Conservation (phyloP, 2,888 invertebrate genomes). For the Aelia acuminata region DNA sequence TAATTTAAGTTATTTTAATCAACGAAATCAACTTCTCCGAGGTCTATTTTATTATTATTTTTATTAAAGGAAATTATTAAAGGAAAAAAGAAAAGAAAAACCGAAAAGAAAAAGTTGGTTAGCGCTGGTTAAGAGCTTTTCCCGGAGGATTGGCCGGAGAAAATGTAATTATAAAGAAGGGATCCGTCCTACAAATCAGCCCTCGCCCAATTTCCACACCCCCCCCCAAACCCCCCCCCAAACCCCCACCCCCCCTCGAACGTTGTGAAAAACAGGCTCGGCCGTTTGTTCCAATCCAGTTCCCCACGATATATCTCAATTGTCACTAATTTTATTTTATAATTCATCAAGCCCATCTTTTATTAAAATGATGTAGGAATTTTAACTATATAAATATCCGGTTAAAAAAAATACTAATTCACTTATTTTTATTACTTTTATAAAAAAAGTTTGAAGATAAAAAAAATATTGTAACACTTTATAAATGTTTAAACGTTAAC, state of each 20-base stretch:
- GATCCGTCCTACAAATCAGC: slow-evolving; percentile 51
- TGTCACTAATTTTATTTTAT: slow-evolving; percentile 1
- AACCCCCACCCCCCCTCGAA: background rate
- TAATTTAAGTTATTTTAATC: background rate
- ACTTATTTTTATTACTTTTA: too few species aligned
- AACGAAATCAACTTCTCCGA: background rate
- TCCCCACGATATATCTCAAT: slow-evolving; percentile 11
- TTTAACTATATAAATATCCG: background rate
- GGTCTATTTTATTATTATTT: slow-evolving; percentile 35
- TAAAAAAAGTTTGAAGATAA: too few species aligned
- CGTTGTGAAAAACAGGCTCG: slow-evolving; percentile 1
- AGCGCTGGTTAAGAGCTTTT: slow-evolving; percentile 16
- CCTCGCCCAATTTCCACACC: background rate
- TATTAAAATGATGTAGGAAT: background rate
- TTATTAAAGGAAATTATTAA: too few species aligned
- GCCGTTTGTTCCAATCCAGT: background rate
- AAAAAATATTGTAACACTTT: too few species aligned
- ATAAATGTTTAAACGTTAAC: too few species aligned
- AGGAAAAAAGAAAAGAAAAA: slow-evolving; percentile 20
- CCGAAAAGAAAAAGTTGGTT: background rate
- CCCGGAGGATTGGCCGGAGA: background rate
- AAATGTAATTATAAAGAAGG: slow-evolving; percentile 50
- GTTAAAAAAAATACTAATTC: too few species aligned
- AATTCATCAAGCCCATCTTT: background rate
- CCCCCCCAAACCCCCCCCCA: background rate